Base-by-base conservation (phyloP, 2,113 vertebrate species). In the Mastomys natalensis region DNA sequence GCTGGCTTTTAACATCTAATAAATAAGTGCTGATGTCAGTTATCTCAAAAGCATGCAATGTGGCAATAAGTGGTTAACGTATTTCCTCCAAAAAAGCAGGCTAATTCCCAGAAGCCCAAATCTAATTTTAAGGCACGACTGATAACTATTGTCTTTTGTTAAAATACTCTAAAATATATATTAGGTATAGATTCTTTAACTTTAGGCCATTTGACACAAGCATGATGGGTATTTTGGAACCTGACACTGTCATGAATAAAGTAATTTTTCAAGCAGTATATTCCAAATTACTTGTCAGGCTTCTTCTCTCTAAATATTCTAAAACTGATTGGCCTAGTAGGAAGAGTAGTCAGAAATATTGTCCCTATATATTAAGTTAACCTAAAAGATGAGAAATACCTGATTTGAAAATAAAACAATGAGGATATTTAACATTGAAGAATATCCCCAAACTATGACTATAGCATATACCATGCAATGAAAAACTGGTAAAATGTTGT, bases 41-140 rank as follows among this genome's bases (percentile, higher is more conserved):
- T 89, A 82, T 91, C 48, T 91, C 12, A 77, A 96, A 96, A 96
- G 31, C 29, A 94, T 97, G 26, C 19, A 80, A 62, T 74, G 31
- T 68, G 16, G 21, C 34, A 88, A 60, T 80, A 90, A 97, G 78
- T 62, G 24, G 31, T 92, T 94, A 91, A 78, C 15, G 21, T 72
- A n/a, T 86, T 91, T 92, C 29, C 58, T 96, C 77, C 45, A 76
- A 94, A 86, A 13, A 73, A 92, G 37, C 51, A 91, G 22, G 87
- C 29, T 55, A 86, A 81, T 88, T 86, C 29, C 31, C 51, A 95
- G 81, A 92, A 95, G 80, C 34, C 5, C 68, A 93, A 81, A 45
- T 53, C 31, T 91, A 94, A 45, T 95, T 97, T 96, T 37, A 89
- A 87, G 43, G 31, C 86, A 93, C 9, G 21, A 86, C 81, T 78